Evolutionary conservation across 1,140 invertebrate genomes (phyloP).

Genomic region (Lordiphosa collinella): DNA sequence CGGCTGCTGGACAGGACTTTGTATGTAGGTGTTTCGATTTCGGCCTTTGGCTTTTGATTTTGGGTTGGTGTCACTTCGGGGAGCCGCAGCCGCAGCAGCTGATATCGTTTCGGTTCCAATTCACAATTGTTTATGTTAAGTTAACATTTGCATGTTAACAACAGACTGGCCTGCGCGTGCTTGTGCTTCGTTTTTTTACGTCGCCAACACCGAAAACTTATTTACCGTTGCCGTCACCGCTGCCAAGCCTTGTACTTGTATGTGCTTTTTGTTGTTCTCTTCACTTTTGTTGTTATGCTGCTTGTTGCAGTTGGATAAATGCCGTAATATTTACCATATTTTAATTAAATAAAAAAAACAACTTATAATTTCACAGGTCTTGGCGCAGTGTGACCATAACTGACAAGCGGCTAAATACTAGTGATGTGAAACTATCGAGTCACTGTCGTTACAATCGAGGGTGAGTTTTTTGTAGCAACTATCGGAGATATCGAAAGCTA

Average conservation of each 20-base stretch:
- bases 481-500: too few species aligned
- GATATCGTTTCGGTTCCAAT: constrained; percentile 19
- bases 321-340: constrained; percentile 31
- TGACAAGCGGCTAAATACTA: neutral
- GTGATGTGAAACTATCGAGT: too few species aligned
- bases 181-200: constrained; percentile 48
- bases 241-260: neutral
- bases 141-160: constrained; percentile 1
- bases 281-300: neutral
- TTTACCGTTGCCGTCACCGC: neutral
- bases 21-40: constrained; percentile 2
- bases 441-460: too few species aligned
- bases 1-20: constrained; percentile 38
- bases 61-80: constrained; percentile 27
- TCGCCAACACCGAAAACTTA: constrained; percentile 35
- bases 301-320: neutral
- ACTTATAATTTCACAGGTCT: constrained; percentile 20
- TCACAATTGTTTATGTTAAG: too few species aligned
- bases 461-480: too few species aligned
- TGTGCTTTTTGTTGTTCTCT: neutral
- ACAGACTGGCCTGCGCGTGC: constrained; percentile 55
- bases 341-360: constrained; percentile 21
- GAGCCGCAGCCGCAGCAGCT: constrained; percentile 43
- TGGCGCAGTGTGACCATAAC: constrained; percentile 2
- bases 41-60: constrained; percentile 8